Conservation (phyloP, 2,888 invertebrate genomes). For the Microctonus aethiopoides region DNA sequence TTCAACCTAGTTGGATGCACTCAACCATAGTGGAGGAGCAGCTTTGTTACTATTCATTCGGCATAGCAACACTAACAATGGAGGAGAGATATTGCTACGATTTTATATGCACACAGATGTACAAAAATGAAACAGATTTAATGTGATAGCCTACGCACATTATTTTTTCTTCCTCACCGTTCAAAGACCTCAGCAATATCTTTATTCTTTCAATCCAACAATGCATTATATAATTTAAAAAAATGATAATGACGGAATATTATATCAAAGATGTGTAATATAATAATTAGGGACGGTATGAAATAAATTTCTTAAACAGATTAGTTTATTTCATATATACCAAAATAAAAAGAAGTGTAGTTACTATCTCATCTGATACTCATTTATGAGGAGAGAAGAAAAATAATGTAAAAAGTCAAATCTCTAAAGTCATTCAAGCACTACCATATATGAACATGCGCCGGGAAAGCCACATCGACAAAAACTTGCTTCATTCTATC, state of each 20-base stretch:
- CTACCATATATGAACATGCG: conserved; percentile 64
- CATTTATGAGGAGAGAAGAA: neutral
- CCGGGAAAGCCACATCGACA: conserved; percentile 52
- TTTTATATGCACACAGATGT: conserved; percentile 15
- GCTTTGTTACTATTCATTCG: conserved; percentile 37
- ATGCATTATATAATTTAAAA: neutral
- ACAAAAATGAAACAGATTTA: conserved; percentile 24
- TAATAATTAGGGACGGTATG: neutral
- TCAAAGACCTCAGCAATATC: conserved; percentile 27
- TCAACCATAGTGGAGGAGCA: conserved; percentile 40
- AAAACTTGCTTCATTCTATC: conserved; percentile 44
- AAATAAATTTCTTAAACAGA: neutral
- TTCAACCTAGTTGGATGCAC: conserved; percentile 41
- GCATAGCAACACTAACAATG: conserved; percentile 10
- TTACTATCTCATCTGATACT: neutral
- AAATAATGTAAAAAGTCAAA: neutral
- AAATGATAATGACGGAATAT: neutral
- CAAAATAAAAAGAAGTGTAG: neutral
- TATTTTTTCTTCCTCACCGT: conserved; percentile 10
- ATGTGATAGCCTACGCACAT: conserved; percentile 17
- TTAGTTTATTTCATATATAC: neutral
- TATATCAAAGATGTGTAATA: too few species aligned
- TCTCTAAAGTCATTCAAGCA: conserved; percentile 22
- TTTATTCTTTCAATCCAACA: neutral
- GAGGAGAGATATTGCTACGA: neutral